These are phyloP conservation scores for Cephalopterus ornatus DNA, from an alignment of 2,113 vertebrate species.

Conservation along the genomic window DNA sequence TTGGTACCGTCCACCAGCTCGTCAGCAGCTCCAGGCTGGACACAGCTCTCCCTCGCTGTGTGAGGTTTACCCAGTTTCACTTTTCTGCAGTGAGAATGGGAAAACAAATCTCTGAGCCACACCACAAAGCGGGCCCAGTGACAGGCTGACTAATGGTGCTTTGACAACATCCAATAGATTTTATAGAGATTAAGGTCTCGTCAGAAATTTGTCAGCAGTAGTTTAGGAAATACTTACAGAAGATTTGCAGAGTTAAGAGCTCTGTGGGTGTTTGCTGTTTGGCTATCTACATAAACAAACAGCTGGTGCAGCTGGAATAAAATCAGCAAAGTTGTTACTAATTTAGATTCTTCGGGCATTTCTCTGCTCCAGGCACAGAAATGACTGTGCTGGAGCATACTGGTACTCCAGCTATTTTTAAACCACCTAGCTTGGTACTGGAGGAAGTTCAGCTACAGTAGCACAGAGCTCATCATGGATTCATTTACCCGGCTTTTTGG, in stretches of 20 bases:
- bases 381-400: background rate
- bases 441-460: background rate
- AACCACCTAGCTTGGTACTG: background rate
- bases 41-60: background rate
- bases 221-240: slow-evolving; percentile 33
- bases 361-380: background rate
- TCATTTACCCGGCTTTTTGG: background rate
- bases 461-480: background rate
- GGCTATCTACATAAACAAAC: slow-evolving; percentile 33
- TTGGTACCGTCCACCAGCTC: background rate
- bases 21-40: accelerated
- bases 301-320: slow-evolving; percentile 41
- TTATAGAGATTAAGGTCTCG: slow-evolving; percentile 3
- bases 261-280: slow-evolving; percentile 28
- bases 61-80: background rate
- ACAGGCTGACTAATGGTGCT: slow-evolving; percentile 46
- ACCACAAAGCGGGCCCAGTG: background rate
- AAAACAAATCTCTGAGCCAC: background rate
- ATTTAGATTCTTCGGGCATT: background rate
- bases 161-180: slow-evolving; percentile 23
- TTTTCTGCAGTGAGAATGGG: background rate
- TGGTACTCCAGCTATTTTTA: background rate
- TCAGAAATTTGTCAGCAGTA: slow-evolving; percentile 48
- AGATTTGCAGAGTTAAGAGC: slow-evolving; percentile 52
- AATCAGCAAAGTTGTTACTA: background rate